Evolutionary conservation across 2,797 vertebrate species (phyloP).

Genomic region (Taeniopygia guttata): DNA sequence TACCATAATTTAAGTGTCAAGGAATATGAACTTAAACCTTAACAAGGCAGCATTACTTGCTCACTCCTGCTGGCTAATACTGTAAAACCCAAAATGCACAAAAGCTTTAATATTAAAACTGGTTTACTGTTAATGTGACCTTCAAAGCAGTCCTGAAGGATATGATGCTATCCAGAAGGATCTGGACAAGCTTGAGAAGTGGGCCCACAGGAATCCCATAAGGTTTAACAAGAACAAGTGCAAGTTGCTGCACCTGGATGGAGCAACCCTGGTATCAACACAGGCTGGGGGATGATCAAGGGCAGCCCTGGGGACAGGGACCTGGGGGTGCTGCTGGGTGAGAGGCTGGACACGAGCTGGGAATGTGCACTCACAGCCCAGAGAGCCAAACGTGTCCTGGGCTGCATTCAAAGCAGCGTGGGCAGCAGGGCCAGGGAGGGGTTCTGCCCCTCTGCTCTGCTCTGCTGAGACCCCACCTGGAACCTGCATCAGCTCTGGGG

Average conservation of each 20-base stretch:
- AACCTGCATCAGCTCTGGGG: not conserved
- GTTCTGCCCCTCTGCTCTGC: not conserved
- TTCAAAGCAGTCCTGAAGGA: not conserved
- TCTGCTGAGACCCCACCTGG: not conserved
- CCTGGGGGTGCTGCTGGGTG: not conserved
- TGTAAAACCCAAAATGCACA: constrained; percentile 3
- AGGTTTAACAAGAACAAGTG: not conserved
- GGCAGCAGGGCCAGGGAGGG: not conserved
- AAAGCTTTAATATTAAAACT: not conserved
- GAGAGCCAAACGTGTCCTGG: not conserved
- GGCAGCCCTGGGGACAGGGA: not conserved
- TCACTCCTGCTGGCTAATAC: constrained; percentile 34
- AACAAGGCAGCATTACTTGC: constrained; percentile 42
- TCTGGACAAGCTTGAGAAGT: not conserved
- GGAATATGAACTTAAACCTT: constrained; percentile 29
- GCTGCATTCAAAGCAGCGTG: not conserved
- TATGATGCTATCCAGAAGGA: not conserved
- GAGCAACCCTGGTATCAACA: not conserved
- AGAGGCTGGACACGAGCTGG: not conserved
- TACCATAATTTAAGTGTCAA: constrained; percentile 5
- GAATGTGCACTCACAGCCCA: not conserved
- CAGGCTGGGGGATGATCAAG: not conserved
- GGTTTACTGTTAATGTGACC: not conserved
- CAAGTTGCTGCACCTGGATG: not conserved
- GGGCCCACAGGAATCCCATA: not conserved